A percentile compares a stretch with the other conserved stretches of the same genome.
These are phyloP conservation scores for Zoanthus solanderi DNA, from an alignment of 92 coral and sea anemone genomes.

Conservation along the genomic window DNA sequence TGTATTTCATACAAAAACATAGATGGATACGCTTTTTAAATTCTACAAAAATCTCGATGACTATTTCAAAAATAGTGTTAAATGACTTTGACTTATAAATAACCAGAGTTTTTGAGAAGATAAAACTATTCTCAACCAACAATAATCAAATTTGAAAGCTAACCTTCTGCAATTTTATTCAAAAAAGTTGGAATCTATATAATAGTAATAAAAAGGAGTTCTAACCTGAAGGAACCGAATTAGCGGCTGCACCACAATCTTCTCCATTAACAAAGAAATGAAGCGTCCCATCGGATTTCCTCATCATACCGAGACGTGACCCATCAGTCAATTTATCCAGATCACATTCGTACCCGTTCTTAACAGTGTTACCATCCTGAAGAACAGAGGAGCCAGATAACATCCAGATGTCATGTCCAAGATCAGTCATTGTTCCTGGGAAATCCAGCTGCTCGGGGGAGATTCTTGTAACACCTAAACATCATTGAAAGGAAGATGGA, in stretches of 20 bases:
- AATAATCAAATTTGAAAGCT: too few species aligned
- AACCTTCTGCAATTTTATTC: too few species aligned
- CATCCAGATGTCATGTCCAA: slow-evolving; percentile 89
- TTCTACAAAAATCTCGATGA: too few species aligned
- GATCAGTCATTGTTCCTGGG: slow-evolving; percentile 95
- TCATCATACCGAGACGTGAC: slow-evolving; percentile 90
- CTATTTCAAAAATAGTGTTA: too few species aligned
- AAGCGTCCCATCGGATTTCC: slow-evolving; percentile 83
- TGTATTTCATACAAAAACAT: too few species aligned
- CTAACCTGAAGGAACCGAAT: slow-evolving; percentile 87
- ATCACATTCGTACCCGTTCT: slow-evolving; percentile 94
- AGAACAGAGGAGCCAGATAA: slow-evolving; percentile 91
- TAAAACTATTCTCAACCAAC: too few species aligned
- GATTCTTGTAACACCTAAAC: slow-evolving; percentile 74
- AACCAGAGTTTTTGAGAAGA: too few species aligned
- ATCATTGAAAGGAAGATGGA: not conserved
- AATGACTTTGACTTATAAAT: too few species aligned
- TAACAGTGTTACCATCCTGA: slow-evolving; percentile 87
- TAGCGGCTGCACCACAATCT: slow-evolving; percentile 90
- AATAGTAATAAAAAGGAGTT: not conserved
- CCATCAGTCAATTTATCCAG: slow-evolving; percentile 87
- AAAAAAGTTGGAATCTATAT: too few species aligned
- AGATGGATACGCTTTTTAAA: too few species aligned
- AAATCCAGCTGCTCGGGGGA: slow-evolving; percentile 82
- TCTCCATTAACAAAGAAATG: slow-evolving; percentile 92